Evolutionary conservation across 2,797 vertebrate species (phyloP), one percentile per base, ranked within the genome.

Genomic region (Onychomys torridus): DNA sequence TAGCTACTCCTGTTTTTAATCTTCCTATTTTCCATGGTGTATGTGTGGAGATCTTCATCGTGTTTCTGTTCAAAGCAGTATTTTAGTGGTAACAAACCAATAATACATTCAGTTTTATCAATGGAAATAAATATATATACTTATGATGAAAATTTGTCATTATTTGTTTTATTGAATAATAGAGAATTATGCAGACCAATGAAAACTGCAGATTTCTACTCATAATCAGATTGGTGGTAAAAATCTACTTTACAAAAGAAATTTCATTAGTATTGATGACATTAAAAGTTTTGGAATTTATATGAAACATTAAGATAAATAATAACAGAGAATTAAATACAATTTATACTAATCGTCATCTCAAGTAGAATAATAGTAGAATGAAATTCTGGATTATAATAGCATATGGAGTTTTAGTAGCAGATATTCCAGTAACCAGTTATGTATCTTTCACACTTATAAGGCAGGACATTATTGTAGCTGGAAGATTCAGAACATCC

Each of bases 241-340:
- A 46, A 88, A 9, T 90, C 6, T 57, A 73, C 67, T 85, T 89
- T 61, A 75, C 40, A 71, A 95, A 85, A 88, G 7, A 87, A 77
- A 71, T 6, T 61, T 4, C 67, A 85, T 34, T 91, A 90, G 10
- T 17, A 81, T 52, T 87, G n/a, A 91, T 76, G 13, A 61, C 5
- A 73, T 83, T 57, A 71, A 40, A 29, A 89, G 57, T 12, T 90
- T 91, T 87, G 27, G 5, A 52, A 88, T 75, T 17, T 49, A 34
- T 61, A 29, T 77, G 10, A 57, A 71, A 23, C 65, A 43, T 1
- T 46, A 21, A 90, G 29, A 34, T 40, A 89, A 79, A 65, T 6
- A 59, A 77, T 19, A 2, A n/a, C 25, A 12, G 57, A 63, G 5
- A 78, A 43, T 2, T n/a, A 65, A 89, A 89, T 55, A 29, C 4